Conservation (phyloP, 2,113 vertebrate species). For the Oryzias celebensis region DNA sequence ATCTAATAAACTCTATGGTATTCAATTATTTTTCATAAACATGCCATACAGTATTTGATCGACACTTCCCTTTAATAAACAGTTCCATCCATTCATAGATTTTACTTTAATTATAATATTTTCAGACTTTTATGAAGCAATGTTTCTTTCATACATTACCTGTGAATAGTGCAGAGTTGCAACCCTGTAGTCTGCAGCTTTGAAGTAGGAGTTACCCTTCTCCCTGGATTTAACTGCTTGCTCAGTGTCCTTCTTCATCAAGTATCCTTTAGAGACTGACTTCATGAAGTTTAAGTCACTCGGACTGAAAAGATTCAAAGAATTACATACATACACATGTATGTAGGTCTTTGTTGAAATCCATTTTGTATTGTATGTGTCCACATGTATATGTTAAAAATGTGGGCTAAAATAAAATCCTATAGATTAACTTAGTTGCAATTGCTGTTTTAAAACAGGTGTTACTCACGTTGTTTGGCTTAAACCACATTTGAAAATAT, state of each 20-base stretch:
- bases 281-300: constrained; percentile 75
- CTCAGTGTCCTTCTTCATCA: constrained; percentile 73
- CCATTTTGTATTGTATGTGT: too few species aligned
- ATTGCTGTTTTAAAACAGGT: neutral
- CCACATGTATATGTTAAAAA: neutral
- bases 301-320: constrained; percentile 38
- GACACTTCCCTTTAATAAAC: too few species aligned
- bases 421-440: neutral
- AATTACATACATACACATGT: neutral
- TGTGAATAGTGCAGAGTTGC: constrained; percentile 85
- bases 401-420: neutral
- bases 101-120: neutral
- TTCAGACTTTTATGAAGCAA: neutral
- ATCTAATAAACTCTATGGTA: too few species aligned
- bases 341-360: too few species aligned
- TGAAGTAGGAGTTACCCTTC: constrained; percentile 86
- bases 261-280: constrained; percentile 57
- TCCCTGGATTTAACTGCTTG: constrained; percentile 78
- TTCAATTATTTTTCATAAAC: too few species aligned
- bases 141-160: constrained; percentile 58
- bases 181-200: constrained; percentile 68
- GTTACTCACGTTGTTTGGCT: constrained; percentile 63
- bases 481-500: constrained; percentile 58
- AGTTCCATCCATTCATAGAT: neutral
- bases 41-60: too few species aligned